Base-by-base conservation (phyloP, 1,140 invertebrate species). In the Planococcus citri region DNA sequence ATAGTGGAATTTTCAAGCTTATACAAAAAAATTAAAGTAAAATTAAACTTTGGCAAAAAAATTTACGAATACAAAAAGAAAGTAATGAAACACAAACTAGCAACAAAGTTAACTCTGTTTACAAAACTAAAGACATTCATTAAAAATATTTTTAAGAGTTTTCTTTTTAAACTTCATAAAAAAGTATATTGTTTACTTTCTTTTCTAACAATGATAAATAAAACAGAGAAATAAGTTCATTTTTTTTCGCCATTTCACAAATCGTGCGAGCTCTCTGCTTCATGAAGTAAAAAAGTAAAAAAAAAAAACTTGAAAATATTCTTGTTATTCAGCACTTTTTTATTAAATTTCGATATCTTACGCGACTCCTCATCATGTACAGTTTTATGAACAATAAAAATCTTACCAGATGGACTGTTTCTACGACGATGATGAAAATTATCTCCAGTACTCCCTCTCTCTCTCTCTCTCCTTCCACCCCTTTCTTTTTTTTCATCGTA, bases 71-170 rank as follows among this genome's bases (percentile, higher is more conserved):
- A 51, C n/a, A 51, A 51, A 51, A 51, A 51, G 41, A 51, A 51
- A 51, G 41, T 51, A 51, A 51, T 51, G 41, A 51, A 51, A 51
- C 41, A 51, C 41, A 51, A 51, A 51, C 41, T 4, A 51, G n/a
- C 17, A 51, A 51, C 41, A 51, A 51, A 51, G 41, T 51, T 51
- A 51, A 51, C 41, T 51, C 41, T 51, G n/a, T 51, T 51, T 51
- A 51, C 41, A 51, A 51, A 51, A 51, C 41, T 51, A 51, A 51
- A 51, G 41, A 51, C 41, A 51, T 51, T 51, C 41, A 51, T 51
- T 51, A 51, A 51, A 51, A 51, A 51, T 51, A 51, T 51, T 51
- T 51, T 51, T 51, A 51, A 51, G 41, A 51, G 41, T 51, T 51
- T 51, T 51, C 41, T 51, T 51, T 51, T 51, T 51, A 51, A 51